Evolutionary conservation across 1,140 invertebrate genomes (phyloP).

Genomic region (Bombyx mori): DNA sequence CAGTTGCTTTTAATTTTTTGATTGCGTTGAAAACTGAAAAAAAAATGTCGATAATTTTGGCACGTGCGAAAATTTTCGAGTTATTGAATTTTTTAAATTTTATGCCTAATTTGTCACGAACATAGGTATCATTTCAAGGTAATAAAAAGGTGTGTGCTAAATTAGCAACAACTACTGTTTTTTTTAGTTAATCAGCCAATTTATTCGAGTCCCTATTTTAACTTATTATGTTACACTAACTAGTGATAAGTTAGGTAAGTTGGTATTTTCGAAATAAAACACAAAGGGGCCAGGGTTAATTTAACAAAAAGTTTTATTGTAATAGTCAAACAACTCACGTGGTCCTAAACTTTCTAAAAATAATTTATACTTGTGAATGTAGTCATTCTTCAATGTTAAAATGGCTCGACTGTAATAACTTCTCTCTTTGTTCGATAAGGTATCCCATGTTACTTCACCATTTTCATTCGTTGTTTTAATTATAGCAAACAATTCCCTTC

Average conservation of each 20-base stretch:
- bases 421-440: conserved; percentile 3
- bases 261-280: background rate
- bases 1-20: too few relatives aligned
- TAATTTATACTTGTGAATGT: conserved; percentile 5
- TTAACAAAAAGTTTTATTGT: conserved; percentile 5
- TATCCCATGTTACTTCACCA: background rate
- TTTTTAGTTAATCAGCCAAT: too few relatives aligned
- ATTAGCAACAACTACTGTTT: too few relatives aligned
- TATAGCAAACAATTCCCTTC: conserved; percentile 4
- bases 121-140: too few relatives aligned
- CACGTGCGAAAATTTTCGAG: too few relatives aligned
- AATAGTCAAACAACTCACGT: conserved; percentile 5
- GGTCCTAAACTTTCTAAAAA: conserved; percentile 5
- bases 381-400: conserved; percentile 5
- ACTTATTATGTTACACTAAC: too few relatives aligned
- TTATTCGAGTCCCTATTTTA: too few relatives aligned
- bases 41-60: too few relatives aligned
- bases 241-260: background rate
- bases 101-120: too few relatives aligned
- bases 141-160: too few relatives aligned
- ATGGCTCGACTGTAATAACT: conserved; percentile 2
- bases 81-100: too few relatives aligned
- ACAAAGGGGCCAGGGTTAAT: background rate
- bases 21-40: too few relatives aligned
- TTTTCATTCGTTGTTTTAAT: background rate